These are phyloP conservation scores for Phaethon lepturus DNA, from an alignment of 2,113 vertebrate species.

Conservation along the genomic window DNA sequence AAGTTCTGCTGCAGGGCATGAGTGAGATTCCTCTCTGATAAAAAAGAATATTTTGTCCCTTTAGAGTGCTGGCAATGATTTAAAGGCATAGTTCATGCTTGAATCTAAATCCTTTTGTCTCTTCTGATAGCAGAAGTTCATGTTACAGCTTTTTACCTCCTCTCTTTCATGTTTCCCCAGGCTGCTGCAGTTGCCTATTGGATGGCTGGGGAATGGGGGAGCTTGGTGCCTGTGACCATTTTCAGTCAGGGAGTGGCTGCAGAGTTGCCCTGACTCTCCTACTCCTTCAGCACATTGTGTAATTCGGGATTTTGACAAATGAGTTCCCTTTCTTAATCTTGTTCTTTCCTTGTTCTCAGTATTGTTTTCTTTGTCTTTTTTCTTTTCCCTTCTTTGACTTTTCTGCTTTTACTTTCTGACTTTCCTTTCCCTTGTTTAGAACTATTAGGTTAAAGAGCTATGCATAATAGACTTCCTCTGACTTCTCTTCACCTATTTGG, in stretches of 20 bases:
- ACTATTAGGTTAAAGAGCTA: not conserved
- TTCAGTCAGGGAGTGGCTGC: not conserved
- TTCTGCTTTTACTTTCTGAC: not conserved
- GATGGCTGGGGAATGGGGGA: not conserved
- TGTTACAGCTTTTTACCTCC: not conserved
- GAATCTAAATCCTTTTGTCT: not conserved
- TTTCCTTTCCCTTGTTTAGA: conserved; percentile 36
- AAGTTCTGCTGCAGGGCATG: not conserved
- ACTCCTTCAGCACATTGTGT: not conserved
- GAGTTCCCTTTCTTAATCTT: not conserved
- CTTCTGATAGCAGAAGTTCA: not conserved
- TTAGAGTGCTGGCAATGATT: not conserved
- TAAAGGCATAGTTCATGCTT: not conserved
- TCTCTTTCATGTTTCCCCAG: not conserved
- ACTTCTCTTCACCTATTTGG: not conserved
- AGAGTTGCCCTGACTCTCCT: not conserved
- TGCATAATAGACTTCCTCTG: not conserved
- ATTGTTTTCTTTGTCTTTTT: not conserved
- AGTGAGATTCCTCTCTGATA: not conserved
- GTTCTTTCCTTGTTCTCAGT: not conserved
- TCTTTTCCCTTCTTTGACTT: not conserved
- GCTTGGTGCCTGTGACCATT: not conserved
- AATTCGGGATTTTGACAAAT: not conserved
- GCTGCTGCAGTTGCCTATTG: not conserved
- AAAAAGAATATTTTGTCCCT: not conserved